Percentiles rank a stretch among this genome's conserved stretches.
Evolutionary conservation across 2,888 invertebrate genomes (phyloP).

Genomic region (Gnatocerus cornutus): DNA sequence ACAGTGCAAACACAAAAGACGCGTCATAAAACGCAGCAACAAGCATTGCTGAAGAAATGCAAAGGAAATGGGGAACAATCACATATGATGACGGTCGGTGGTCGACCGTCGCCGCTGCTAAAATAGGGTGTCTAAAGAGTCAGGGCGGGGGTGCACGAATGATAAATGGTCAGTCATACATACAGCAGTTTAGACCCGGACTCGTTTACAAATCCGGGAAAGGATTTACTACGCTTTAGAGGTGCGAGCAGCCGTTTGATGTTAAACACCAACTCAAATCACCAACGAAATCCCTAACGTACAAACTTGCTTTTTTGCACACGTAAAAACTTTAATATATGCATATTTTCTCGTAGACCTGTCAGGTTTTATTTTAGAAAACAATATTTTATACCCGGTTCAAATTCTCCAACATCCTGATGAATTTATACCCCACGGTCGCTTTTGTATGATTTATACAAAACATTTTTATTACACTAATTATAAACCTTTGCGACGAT

Average conservation of each 20-base stretch:
- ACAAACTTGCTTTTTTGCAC: conserved; percentile 57
- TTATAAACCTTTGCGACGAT: not conserved
- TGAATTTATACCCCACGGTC: conserved; percentile 37
- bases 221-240: conserved; percentile 70
- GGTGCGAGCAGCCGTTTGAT: conserved; percentile 67
- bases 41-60: conserved; percentile 50
- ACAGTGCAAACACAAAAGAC: conserved; percentile 51
- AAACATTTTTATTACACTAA: conserved; percentile 26
- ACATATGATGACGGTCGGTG: conserved; percentile 51
- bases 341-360: conserved; percentile 56
- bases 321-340: conserved; percentile 58
- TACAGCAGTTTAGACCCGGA: conserved; percentile 69
- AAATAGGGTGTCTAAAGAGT: conserved; percentile 48
- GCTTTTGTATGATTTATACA: conserved; percentile 24
- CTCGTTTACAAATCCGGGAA: conserved; percentile 71
- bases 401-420: conserved; percentile 32
- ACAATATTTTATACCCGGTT: conserved; percentile 42
- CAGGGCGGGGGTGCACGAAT: conserved; percentile 66
- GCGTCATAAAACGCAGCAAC: conserved; percentile 54
- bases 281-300: conserved; percentile 61
- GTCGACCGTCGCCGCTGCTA: conserved; percentile 43
- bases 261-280: conserved; percentile 60
- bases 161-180: conserved; percentile 72
- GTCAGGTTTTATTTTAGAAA: conserved; percentile 53
- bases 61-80: conserved; percentile 49